Conservation (phyloP, 2,797 vertebrate species). For the Thamnophis elegans region DNA sequence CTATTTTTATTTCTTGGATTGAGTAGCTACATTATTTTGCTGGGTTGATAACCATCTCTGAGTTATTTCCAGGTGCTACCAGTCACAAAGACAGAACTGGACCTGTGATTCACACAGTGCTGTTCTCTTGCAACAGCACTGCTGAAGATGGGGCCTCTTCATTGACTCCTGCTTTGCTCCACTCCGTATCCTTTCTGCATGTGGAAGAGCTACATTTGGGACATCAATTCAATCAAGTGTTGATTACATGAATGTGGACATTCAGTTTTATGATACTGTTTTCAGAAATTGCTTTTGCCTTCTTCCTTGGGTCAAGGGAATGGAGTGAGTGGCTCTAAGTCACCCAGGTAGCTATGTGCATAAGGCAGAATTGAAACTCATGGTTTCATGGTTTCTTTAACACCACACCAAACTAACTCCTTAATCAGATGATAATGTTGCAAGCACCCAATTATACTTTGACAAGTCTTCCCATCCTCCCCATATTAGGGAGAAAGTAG, state of each 20-base stretch:
- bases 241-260: background rate
- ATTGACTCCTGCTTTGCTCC: background rate
- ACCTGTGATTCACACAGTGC: background rate
- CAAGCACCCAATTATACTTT: background rate
- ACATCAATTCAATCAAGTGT: background rate
- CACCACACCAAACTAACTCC: background rate
- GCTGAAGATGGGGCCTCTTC: background rate
- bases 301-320: background rate
- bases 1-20: background rate
- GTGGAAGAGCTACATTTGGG: background rate
- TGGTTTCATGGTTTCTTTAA: background rate
- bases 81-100: background rate
- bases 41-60: background rate
- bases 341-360: background rate
- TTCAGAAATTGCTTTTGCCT: background rate
- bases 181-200: background rate
- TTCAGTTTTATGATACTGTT: background rate
- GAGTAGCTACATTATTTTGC: background rate
- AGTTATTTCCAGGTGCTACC: background rate
- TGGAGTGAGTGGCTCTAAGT: background rate
- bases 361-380: background rate
- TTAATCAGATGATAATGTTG: background rate
- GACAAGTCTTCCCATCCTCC: background rate
- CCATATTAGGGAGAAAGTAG: background rate
- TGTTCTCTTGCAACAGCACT: background rate